Conservation (phyloP, 2,888 invertebrate species). For the Kuschelorhynchus macadamiae region DNA sequence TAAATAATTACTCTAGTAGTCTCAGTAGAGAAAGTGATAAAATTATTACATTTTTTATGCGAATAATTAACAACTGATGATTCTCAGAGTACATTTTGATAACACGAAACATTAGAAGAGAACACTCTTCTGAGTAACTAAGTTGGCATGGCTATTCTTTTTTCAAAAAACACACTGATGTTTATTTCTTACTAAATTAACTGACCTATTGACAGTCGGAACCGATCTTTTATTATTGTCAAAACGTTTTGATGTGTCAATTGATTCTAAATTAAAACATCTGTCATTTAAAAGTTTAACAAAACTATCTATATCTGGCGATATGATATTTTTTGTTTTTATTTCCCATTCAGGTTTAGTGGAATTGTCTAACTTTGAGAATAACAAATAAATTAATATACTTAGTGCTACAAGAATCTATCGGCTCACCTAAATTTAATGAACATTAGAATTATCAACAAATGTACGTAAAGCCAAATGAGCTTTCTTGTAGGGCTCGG, state of each 20-base stretch:
- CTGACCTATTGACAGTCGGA: not conserved
- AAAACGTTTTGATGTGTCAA: no score
- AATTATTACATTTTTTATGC: no score
- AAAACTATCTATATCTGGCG: slow-evolving; percentile 1
- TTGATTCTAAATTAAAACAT: no score
- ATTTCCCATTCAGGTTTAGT: slow-evolving; percentile 26
- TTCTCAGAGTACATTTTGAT: no score
- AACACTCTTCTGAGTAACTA: no score
- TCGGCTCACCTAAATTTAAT: slow-evolving; percentile 8
- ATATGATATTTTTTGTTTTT: slow-evolving; percentile 9
- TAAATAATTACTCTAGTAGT: slow-evolving; percentile 6
- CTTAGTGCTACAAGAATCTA: slow-evolving; percentile 12
- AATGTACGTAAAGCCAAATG: not conserved
- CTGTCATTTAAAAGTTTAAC: slow-evolving; percentile 15
- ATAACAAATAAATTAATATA: no score
- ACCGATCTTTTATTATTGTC: no score
- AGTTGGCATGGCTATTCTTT: slow-evolving; percentile 1
- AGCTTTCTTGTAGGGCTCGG: slow-evolving; percentile 9
- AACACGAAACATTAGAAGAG: no score
- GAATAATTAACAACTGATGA: not conserved
- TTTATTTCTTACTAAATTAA: not conserved
- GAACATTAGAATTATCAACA: slow-evolving; percentile 16
- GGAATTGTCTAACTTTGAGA: slow-evolving; percentile 6
- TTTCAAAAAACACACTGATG: slow-evolving; percentile 12
- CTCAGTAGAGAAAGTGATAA: no score